Base-by-base conservation (phyloP, 1,140 invertebrate species). In the Cydia amplana region DNA sequence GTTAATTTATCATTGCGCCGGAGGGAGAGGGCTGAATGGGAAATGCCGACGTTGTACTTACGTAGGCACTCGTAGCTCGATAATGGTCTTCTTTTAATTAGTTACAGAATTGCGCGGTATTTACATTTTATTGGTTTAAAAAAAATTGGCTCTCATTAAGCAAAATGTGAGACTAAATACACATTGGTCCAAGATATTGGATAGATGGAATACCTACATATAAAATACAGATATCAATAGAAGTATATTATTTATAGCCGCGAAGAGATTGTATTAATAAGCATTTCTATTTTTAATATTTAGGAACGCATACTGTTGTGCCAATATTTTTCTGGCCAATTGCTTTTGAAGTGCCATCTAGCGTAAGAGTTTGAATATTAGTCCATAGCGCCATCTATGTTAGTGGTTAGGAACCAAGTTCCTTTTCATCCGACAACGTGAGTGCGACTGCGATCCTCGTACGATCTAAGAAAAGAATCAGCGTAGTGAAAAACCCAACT, bases 1-100 rank as follows among this genome's bases (percentile, higher is more conserved):
- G 86, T 87, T 88, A 90, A 90, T 90, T 90, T 87, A 90, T 90
- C 88, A 90, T 86, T 86, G 81, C 81, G 80, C 60, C 77, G 70
- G 78, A 82, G 87, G 83, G 86, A 82, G 78, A 75, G 83, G 83
- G 81, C 55, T 74, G 77, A 75, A 72, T n/a, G 49, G 23, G 75
- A 79, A 82, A 84, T 83, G 74, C 60, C 73, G 5, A 20, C 23
- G 23, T 20, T n/a, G n/a, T n/a, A n/a, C n/a, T n/a, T n/a, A n/a
- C n/a, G n/a, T n/a, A n/a, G n/a, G n/a, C n/a, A 65, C 28, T 16
- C 28, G 4, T 32, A 32, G 63, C 2, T 18, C 23, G 1, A n/a
- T 65, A 65, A 65, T 65, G 64, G 64, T 65, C 6, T 65, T 65
- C 25, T 9, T 65, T 65, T 9, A 36, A 65, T 65, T 32, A 12